Base-by-base conservation (phyloP, 2,113 vertebrate genomes). In the Colinus virginianus region DNA sequence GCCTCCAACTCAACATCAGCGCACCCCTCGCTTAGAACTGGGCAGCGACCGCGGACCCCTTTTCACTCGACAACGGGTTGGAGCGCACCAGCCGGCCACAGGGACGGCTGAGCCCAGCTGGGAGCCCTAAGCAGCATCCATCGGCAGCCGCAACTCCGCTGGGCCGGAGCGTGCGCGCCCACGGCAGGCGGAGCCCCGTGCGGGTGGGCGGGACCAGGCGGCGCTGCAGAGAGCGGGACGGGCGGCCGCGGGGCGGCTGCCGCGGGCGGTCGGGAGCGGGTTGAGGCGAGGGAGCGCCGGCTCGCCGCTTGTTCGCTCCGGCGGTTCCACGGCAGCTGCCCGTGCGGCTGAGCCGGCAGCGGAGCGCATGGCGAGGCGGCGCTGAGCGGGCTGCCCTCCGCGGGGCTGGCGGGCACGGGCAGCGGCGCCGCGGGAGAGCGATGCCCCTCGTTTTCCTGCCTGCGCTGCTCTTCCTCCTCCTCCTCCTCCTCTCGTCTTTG, bases 401-500 rank as follows among this genome's bases (percentile, higher is more conserved):
- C 11, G 56, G 48, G 55, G 36, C 20, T 26, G 34, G 91, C 87
- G 28, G 85, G 19, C 16, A 21, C 76, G 59, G 59, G 49, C 61
- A 92, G 96, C 83, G 84, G 92, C 78, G 84, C 49, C 30, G 69
- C 6, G 48, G 61, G 93, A 90, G 42, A 62, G 76, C 91, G 14
- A 91, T 93, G 97, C 92, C 78, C 62, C 84, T 21, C 91, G 58
- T 94, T 93, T 68, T 6, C 90, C 80, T 66, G 62, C 74, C 28
- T n/a, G 76, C 1, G 72, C 94, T 79, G 66, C 75, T 34, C 36
- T 70, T 84, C 53, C 30, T 55, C 55, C 56, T 38, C 53, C 42
- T 46, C 56, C 46, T 36, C 74, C 72, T 13, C 67, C 61, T 69
- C 58, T 66, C 26, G 36, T 32, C 92, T 93, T 68, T 6, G 66